phyloP scores from a whole-genome alignment of 2,113 vertebrate species.

The Echinops telfairi region DNA sequence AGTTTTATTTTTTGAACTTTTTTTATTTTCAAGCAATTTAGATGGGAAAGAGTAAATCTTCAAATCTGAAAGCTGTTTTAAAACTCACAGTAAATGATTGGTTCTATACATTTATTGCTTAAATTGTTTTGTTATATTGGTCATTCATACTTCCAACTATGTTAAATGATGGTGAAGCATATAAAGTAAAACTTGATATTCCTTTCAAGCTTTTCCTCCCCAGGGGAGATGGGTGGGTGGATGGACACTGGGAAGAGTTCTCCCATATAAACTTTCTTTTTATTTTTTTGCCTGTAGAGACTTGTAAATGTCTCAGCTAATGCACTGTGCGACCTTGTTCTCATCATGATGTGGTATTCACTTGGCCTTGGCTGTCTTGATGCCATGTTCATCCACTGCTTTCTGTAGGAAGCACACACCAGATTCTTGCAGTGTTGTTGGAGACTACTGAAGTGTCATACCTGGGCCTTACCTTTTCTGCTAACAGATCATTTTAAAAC shows the following conservation, averaged over 20 bases:
- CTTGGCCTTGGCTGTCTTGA: not conserved
- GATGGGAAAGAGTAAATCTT: constrained; percentile 18
- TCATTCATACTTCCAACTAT: not conserved
- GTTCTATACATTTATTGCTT: not conserved
- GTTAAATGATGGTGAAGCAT: not conserved
- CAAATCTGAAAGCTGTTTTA: constrained; percentile 41
- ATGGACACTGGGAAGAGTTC: not conserved
- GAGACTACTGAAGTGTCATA: not conserved
- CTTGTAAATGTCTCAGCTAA: constrained; percentile 37
- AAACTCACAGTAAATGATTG: constrained; percentile 31
- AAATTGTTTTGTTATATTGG: not conserved
- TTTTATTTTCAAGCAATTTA: constrained; percentile 37
- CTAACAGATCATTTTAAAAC: not conserved
- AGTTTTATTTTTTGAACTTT: constrained; percentile 21
- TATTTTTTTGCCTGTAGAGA: not conserved
- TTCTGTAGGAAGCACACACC: not conserved
- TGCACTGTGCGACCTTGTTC: not conserved
- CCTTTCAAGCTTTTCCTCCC: not conserved
- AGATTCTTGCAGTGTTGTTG: not conserved
- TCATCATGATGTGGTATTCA: not conserved
- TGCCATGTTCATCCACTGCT: not conserved
- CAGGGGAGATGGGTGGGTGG: not conserved
- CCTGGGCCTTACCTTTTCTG: no score
- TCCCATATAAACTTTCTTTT: constrained; percentile 36
- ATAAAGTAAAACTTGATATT: constrained; percentile 30